phyloP scores from a whole-genome alignment of 2,888 invertebrate genomes.

The Cetonia aurata region DNA sequence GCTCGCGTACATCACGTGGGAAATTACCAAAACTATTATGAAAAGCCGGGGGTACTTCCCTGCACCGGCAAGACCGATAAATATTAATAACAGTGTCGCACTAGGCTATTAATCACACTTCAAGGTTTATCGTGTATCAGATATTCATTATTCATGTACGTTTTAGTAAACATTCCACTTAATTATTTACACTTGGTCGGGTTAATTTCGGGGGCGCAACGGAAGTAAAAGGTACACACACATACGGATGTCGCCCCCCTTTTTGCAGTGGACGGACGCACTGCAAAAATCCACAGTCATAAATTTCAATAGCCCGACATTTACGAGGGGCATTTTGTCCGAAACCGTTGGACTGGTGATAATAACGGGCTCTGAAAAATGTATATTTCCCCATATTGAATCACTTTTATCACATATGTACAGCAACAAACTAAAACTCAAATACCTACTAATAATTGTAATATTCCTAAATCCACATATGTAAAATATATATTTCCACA shows the following conservation, averaged over 20 bases:
- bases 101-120: constrained; percentile 35
- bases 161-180: constrained; percentile 39
- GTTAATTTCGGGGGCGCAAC: constrained; percentile 29
- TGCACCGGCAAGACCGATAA: constrained; percentile 33
- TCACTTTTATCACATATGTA: constrained; percentile 38
- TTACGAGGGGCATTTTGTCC: constrained; percentile 39
- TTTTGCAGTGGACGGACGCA: constrained; percentile 30
- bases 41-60: constrained; percentile 30
- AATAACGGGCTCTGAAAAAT: constrained; percentile 32
- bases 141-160: constrained; percentile 37
- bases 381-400: constrained; percentile 37
- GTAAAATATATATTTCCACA: too few species aligned
- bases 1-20: constrained; percentile 41
- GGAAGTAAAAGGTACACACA: constrained; percentile 26
- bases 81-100: constrained; percentile 37
- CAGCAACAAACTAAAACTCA: constrained; percentile 12
- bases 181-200: constrained; percentile 40
- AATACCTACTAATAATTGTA: constrained; percentile 34
- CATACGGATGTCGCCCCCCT: constrained; percentile 2
- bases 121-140: constrained; percentile 40
- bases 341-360: constrained; percentile 37
- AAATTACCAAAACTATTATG: constrained; percentile 44
- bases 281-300: constrained; percentile 19
- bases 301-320: constrained; percentile 35
- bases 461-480: not conserved